phyloP scores from a whole-genome alignment of 2,113 vertebrate species.

The Calidris pygmaea region DNA sequence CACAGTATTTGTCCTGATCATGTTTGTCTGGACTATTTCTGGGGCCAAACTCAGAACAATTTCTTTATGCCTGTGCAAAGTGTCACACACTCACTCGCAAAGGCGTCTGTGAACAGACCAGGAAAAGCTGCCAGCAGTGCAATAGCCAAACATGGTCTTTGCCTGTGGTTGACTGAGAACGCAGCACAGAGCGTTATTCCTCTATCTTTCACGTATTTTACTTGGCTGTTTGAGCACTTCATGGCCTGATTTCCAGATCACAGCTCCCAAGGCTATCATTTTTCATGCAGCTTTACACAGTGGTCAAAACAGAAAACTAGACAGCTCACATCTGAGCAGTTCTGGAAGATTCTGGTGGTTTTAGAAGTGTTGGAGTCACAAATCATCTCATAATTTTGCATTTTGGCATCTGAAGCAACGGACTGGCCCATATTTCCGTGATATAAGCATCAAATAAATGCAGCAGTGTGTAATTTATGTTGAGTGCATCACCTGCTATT shows the following conservation, averaged over 20 bases:
- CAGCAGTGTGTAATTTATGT: background rate
- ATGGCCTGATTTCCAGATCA: background rate
- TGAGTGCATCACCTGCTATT: background rate
- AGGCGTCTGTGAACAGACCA: background rate
- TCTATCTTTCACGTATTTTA: background rate
- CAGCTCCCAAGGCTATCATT: background rate
- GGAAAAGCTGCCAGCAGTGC: background rate
- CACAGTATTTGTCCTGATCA: background rate
- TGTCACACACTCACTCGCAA: background rate
- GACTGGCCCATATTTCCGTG: background rate
- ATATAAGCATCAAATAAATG: background rate
- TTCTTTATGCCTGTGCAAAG: background rate
- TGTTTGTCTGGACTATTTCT: background rate
- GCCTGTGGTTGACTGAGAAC: background rate
- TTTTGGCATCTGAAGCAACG: background rate
- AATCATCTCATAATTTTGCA: background rate
- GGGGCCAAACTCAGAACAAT: background rate
- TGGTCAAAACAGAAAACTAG: background rate
- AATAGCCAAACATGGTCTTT: background rate
- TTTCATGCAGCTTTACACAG: background rate
- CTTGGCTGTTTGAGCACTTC: background rate
- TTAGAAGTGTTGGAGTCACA: background rate
- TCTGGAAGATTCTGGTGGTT: background rate
- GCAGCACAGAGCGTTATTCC: background rate
- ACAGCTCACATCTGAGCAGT: background rate